A percentile compares a stretch with the other conserved stretches of the same genome.
Evolutionary conservation across 2,113 vertebrate genomes (phyloP).

Genomic region (Garra rufa): DNA sequence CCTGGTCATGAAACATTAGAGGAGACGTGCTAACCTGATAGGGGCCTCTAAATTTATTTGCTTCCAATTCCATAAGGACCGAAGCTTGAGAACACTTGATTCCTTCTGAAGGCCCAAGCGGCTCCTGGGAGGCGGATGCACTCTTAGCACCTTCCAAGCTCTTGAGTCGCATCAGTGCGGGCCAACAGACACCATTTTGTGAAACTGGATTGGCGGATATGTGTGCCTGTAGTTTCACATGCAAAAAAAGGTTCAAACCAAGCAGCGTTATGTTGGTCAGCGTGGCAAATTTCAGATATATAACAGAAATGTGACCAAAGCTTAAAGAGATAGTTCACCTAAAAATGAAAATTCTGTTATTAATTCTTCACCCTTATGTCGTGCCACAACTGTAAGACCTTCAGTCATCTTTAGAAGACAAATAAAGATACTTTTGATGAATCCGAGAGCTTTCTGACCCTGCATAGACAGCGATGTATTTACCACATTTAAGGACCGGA

Average conservation of each 20-base stretch:
- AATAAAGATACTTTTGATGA: too few species aligned
- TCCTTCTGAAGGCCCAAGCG: slow-evolving; percentile 1
- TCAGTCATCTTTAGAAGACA: too few species aligned
- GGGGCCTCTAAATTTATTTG: slow-evolving; percentile 82
- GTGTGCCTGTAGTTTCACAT: not conserved
- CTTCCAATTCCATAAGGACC: slow-evolving; percentile 76
- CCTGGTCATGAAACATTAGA: slow-evolving; percentile 87
- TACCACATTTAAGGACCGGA: too few species aligned
- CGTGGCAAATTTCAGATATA: too few species aligned
- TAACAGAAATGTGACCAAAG: too few species aligned
- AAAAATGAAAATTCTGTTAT: too few species aligned
- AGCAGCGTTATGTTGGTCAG: too few species aligned
- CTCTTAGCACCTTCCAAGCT: not conserved
- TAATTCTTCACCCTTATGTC: too few species aligned
- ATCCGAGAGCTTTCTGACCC: too few species aligned
- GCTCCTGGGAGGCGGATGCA: slow-evolving; percentile 18
- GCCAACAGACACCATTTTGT: not conserved
- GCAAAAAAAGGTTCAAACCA: not conserved
- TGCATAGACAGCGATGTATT: too few species aligned
- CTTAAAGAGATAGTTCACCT: too few species aligned
- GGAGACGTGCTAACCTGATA: slow-evolving; percentile 79
- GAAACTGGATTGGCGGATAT: not conserved
- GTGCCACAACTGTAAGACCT: too few species aligned
- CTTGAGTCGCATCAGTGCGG: not conserved
- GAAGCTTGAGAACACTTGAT: slow-evolving; percentile 54